phyloP scores from a whole-genome alignment of 2,113 vertebrate genomes.

The Amphiprion percula region DNA sequence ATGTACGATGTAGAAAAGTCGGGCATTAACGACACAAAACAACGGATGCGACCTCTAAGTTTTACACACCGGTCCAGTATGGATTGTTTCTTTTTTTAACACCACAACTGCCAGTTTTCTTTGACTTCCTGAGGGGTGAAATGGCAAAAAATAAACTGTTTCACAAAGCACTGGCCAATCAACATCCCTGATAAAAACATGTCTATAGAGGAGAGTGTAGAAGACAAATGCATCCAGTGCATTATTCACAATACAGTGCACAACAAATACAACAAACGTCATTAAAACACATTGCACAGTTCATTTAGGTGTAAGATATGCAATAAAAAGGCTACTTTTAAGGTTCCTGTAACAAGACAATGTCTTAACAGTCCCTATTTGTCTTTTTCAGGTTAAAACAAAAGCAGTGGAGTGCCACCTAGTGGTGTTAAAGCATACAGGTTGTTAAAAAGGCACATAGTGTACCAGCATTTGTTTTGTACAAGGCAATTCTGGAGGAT shows the following conservation, averaged over 20 bases:
- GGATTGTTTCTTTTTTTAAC: not conserved
- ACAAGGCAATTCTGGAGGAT: not conserved
- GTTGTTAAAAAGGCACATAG: conserved; percentile 24
- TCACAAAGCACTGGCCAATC: conserved; percentile 39
- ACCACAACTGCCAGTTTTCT: not conserved
- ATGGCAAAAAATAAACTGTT: not conserved
- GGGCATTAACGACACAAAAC: conserved; percentile 3
- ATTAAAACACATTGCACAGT: conserved; percentile 55
- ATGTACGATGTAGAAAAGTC: conserved; percentile 30
- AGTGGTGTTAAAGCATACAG: conserved; percentile 49
- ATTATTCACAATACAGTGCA: conserved; percentile 64
- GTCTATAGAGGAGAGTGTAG: conserved; percentile 29
- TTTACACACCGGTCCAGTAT: not conserved
- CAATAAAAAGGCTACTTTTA: conserved; percentile 17
- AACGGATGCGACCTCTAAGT: not conserved
- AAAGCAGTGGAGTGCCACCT: conserved; percentile 43
- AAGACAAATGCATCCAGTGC: conserved; percentile 77
- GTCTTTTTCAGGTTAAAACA: not conserved
- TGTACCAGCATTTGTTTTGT: conserved; percentile 30
- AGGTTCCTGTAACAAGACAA: not conserved
- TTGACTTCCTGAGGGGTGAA: conserved; percentile 60
- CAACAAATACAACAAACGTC: conserved; percentile 35
- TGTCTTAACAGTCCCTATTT: not conserved
- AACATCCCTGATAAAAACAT: conserved; percentile 3
- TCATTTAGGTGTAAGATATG: conserved; percentile 35